Percentiles rank a stretch among this genome's conserved stretches.
Evolutionary conservation across 2,888 invertebrate species (phyloP).

Genomic region (Synergus itoensis): DNA sequence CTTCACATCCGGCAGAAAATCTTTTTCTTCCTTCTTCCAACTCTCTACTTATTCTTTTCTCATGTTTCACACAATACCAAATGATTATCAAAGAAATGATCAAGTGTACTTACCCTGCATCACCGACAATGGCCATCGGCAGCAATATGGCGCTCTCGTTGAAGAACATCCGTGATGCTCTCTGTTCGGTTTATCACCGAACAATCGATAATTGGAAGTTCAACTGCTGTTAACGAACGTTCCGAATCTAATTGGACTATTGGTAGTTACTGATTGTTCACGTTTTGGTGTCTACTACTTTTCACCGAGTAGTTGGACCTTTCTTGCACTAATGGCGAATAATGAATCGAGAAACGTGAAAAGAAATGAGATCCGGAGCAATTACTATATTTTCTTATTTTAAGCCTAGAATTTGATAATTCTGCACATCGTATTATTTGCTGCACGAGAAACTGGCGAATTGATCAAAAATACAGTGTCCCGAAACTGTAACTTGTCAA

Average conservation of each 20-base stretch:
- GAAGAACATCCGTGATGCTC: slow-evolving; percentile 63
- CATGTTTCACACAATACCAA: slow-evolving; percentile 59
- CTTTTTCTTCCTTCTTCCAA: slow-evolving; percentile 44
- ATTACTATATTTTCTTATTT: background rate
- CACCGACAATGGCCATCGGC: slow-evolving; percentile 71
- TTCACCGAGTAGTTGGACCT: slow-evolving; percentile 9
- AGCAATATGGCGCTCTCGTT: slow-evolving; percentile 69
- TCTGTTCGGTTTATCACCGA: slow-evolving; percentile 40
- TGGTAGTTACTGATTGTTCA: slow-evolving; percentile 38
- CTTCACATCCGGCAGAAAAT: slow-evolving; percentile 45
- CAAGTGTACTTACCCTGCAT: slow-evolving; percentile 68
- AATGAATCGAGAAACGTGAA: slow-evolving; percentile 1
- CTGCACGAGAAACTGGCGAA: background rate
- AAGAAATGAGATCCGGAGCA: background rate
- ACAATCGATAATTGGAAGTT: slow-evolving; percentile 39
- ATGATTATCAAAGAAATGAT: slow-evolving; percentile 67
- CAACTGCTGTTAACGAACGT: slow-evolving; percentile 42
- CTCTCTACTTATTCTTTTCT: slow-evolving; percentile 43
- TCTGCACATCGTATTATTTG: background rate
- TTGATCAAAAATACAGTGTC: background rate
- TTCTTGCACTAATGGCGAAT: slow-evolving; percentile 1
- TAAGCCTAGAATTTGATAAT: background rate
- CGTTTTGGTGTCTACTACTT: slow-evolving; percentile 40
- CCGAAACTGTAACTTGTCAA: background rate
- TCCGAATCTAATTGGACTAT: slow-evolving; percentile 45